Conservation (phyloP, 2,797 vertebrate genomes). For the Paedocypris micromegethes region DNA sequence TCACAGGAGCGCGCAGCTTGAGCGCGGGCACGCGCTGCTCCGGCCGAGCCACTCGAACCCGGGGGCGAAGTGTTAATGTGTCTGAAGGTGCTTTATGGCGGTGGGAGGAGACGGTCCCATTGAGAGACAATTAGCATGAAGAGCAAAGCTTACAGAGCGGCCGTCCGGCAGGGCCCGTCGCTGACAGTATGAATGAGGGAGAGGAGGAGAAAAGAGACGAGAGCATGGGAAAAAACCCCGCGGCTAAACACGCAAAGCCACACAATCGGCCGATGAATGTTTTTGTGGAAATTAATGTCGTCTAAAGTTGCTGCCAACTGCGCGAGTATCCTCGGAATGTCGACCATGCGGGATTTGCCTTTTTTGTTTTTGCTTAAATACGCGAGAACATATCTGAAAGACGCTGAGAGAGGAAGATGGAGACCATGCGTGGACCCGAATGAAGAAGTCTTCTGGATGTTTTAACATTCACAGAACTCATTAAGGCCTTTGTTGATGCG, state of each 20-base stretch:
- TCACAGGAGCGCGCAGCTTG: background rate
- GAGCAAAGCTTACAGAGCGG: constrained; percentile 68
- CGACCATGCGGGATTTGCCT: constrained; percentile 52
- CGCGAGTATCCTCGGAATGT: constrained; percentile 43
- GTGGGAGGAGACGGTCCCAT: constrained; percentile 72
- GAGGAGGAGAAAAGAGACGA: constrained; percentile 71
- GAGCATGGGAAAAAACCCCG: constrained; percentile 73
- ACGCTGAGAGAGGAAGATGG: constrained; percentile 45
- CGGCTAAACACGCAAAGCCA: constrained; percentile 49
- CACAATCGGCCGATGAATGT: constrained; percentile 64
- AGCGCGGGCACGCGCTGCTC: background rate
- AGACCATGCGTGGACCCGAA: constrained; percentile 48
- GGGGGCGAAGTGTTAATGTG: background rate
- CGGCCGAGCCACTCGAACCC: background rate
- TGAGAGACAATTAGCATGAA: constrained; percentile 78
- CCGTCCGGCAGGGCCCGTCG: constrained; percentile 58
- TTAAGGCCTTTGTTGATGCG: constrained; percentile 18
- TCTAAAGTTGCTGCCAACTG: constrained; percentile 63
- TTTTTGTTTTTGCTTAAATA: constrained; percentile 50
- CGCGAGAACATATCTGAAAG: constrained; percentile 53
- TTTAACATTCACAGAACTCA: constrained; percentile 44
- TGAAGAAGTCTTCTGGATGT: constrained; percentile 55
- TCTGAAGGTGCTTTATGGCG: constrained; percentile 70
- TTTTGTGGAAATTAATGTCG: constrained; percentile 66
- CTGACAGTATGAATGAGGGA: constrained; percentile 73